These are phyloP conservation scores for Hippocampus comes DNA, from an alignment of 2,113 vertebrate genomes.

Conservation along the genomic window DNA sequence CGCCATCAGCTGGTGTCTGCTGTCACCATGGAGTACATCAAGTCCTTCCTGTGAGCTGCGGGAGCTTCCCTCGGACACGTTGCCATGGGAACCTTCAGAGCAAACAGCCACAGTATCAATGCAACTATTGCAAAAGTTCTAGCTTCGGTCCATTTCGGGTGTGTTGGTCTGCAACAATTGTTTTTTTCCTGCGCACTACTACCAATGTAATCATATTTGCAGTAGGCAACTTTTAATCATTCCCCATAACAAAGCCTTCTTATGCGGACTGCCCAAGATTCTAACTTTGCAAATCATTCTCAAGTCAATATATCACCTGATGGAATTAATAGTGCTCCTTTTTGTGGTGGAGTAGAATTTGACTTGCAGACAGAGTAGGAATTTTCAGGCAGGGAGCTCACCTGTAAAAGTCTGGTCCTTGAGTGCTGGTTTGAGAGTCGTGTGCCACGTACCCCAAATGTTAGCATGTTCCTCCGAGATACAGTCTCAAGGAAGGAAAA, in stretches of 20 bases:
- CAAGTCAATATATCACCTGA: no score
- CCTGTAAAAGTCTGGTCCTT: conserved; percentile 84
- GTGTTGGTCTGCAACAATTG: no score
- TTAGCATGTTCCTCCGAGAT: conserved; percentile 82
- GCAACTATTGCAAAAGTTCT: neutral
- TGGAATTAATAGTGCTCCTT: neutral
- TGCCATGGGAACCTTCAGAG: conserved; percentile 80
- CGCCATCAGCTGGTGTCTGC: conserved; percentile 49
- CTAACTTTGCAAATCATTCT: no score
- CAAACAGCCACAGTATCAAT: conserved; percentile 20
- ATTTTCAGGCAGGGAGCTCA: conserved; percentile 36
- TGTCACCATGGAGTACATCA: conserved; percentile 57
- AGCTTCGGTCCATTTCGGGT: no score
- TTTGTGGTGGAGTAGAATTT: neutral
- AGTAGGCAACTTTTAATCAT: no score
- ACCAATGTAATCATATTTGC: no score
- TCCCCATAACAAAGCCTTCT: no score
- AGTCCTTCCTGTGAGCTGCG: conserved; percentile 70
- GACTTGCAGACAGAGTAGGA: neutral
- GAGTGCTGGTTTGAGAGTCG: conserved; percentile 82
- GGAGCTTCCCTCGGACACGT: conserved; percentile 84
- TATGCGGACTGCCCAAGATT: no score
- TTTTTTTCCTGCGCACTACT: no score
- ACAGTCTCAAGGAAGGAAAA: conserved; percentile 45
- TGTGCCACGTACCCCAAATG: conserved; percentile 95